Evolutionary conservation across 2,888 invertebrate genomes (phyloP), one percentile per base, ranked within the genome.

Genomic region (Hyles lineata): DNA sequence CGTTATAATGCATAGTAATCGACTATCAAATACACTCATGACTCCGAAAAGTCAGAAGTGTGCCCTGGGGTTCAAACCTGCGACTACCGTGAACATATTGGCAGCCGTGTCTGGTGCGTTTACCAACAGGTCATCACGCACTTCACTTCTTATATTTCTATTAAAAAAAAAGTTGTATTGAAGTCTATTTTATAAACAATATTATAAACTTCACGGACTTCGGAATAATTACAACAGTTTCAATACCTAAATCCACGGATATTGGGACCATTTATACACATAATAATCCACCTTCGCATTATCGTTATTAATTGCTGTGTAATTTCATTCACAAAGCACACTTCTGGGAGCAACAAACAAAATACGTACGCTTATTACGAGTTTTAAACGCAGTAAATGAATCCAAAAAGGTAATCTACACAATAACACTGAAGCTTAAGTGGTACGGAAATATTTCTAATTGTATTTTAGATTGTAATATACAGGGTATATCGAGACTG

Each of bases 201-300:
- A n/a, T 43, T 43, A 15, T 43, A 43, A 15, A 11, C 43, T 11
- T 3, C 15, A 35, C 9, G 35, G 35, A 35, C 35, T 35, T 8
- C 43, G 2, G 3, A 15, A 43, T 43, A 43, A 43, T 43, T 43
- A 43, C 43, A 35, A 8, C 0, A 7, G 55, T 55, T 55, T 43
- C 43, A 43, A n/a, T 55, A 55, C 19, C 55, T 55, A 55, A 55
- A 59, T 50, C 25, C 52, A 55, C 32, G 72, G 35, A 21, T 55
- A 52, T 58, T 81, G 80, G 80, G 80, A 76, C 82, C 79, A 85
- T 85, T 84, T 81, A 79, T 82, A 81, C 80, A 82, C 80, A 84
- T 77, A 82, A 80, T 85, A 85, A 85, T 84, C 82, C 82, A 71
- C 78, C 79, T 79, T 81, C 81, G 78, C 79, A 80, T 82, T 83